Evolutionary conservation across 2,888 invertebrate species (phyloP), one percentile per base, ranked within the genome.

Genomic region (Chymomyza fuscimana): DNA sequence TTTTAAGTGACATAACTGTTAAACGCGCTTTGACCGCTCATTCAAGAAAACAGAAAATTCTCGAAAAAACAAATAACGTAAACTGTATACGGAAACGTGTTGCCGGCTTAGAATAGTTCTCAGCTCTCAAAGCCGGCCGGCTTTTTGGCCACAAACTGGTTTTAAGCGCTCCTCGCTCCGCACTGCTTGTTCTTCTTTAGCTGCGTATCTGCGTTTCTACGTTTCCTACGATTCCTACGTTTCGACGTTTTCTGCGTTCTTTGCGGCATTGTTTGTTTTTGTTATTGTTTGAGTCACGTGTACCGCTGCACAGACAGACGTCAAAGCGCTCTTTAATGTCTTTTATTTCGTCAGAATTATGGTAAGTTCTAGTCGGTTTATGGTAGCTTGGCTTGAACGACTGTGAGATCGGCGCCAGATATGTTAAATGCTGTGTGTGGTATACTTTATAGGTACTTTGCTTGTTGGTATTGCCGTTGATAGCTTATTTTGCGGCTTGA

Each of bases 1-100:
- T 65, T 51, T 50, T 63, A 64, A 70, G 73, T 82, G 81, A 82
- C 77, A 82, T 84, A 85, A 85, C 85, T 81, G 85, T 86, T 77
- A 74, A 86, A 72, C 79, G 80, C 80, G 76, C 85, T 84, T 78
- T 85, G 72, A 65, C 71, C 73, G 64, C 54, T 61, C 82, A 74
- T 52, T n/a, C 25, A 65, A 65, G 36, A 58, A 58, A n/a, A 25
- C 25, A 3, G 25, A 25, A 25, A 58, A 46, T 46, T 19, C 58
- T 15, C 58, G 4, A 46, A 46, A 46, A 46, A 46, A 46, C 36
- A 36, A 36, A 36, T 36, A 36, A 36, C 40, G 40, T 46, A 46
- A 46, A 46, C 29, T 46, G 4, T 25, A 9, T 15, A 58, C 52
- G 52, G 22, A 58, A 58, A 58, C 58, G 29, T 58, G 58, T 12